phyloP scores from a whole-genome alignment of 2,888 invertebrate genomes.

The Thyatira batis region DNA sequence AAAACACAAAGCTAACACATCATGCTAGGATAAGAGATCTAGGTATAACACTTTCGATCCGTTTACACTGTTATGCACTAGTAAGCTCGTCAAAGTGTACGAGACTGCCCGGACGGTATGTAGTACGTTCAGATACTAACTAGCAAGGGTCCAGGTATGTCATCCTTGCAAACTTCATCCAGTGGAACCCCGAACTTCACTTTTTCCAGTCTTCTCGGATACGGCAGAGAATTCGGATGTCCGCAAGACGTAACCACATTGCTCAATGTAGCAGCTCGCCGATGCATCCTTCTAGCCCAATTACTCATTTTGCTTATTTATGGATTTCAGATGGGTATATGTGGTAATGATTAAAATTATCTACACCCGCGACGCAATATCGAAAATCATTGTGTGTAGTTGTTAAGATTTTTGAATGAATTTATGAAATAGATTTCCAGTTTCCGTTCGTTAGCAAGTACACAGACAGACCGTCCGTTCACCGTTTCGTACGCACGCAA shows the following conservation, averaged over 20 bases:
- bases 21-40: background rate
- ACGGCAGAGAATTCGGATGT: conserved; percentile 90
- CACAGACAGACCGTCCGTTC: background rate
- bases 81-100: conserved; percentile 5
- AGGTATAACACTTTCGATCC: background rate
- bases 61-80: too few species aligned
- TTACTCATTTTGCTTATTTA: conserved; percentile 86
- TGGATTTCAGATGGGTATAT: background rate
- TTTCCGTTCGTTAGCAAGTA: background rate
- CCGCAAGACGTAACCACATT: conserved; percentile 96
- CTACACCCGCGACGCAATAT: background rate
- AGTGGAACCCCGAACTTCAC: conserved; percentile 97
- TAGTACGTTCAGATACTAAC: conserved; percentile 79
- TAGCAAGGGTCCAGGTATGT: conserved; percentile 95
- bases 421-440: background rate
- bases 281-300: conserved; percentile 96
- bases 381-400: background rate
- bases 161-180: conserved; percentile 96
- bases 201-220: conserved; percentile 93
- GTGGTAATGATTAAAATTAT: background rate
- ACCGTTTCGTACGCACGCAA: background rate
- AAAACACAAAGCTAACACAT: conserved; percentile 6
- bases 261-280: conserved; percentile 94
- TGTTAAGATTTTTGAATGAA: background rate
- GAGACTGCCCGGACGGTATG: conserved; percentile 9